phyloP scores from a whole-genome alignment of 1,140 invertebrate genomes.

The Gerris buenoi region DNA sequence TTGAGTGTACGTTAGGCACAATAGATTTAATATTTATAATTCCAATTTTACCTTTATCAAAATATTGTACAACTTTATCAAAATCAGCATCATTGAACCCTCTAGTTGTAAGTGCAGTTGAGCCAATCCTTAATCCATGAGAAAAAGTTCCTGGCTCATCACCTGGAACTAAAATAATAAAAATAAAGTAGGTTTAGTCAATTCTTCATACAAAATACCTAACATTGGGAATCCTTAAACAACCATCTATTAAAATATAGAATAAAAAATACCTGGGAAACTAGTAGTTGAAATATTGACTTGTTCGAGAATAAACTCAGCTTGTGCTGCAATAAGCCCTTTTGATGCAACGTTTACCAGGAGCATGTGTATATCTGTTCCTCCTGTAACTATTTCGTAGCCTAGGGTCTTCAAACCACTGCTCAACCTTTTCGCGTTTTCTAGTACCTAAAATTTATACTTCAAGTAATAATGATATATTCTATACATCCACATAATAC shows the following conservation, averaged over 20 bases:
- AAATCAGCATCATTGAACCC: neutral
- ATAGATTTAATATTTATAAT: too few species aligned
- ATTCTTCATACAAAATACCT: too few species aligned
- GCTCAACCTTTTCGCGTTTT: conserved; percentile 56
- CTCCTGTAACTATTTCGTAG: conserved; percentile 60
- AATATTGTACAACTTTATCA: neutral
- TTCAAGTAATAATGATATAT: too few species aligned
- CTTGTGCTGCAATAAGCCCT: conserved; percentile 33
- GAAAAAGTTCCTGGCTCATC: neutral
- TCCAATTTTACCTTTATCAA: neutral
- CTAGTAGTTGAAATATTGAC: neutral
- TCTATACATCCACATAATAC: too few species aligned
- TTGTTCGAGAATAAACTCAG: neutral
- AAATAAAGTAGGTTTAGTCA: too few species aligned
- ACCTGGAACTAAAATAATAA: neutral
- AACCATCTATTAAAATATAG: too few species aligned
- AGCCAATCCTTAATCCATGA: neutral
- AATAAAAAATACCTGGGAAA: neutral
- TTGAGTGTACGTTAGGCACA: too few species aligned
- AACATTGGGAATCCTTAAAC: too few species aligned
- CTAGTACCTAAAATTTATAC: conserved; percentile 51
- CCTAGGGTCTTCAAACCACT: conserved; percentile 43
- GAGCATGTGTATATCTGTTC: conserved; percentile 72
- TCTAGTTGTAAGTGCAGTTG: neutral
- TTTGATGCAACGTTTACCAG: conserved; percentile 60